Percentiles rank a stretch among this genome's conserved stretches.
Evolutionary conservation across 1,140 invertebrate genomes (phyloP).

Genomic region (Drosophila navojoa): DNA sequence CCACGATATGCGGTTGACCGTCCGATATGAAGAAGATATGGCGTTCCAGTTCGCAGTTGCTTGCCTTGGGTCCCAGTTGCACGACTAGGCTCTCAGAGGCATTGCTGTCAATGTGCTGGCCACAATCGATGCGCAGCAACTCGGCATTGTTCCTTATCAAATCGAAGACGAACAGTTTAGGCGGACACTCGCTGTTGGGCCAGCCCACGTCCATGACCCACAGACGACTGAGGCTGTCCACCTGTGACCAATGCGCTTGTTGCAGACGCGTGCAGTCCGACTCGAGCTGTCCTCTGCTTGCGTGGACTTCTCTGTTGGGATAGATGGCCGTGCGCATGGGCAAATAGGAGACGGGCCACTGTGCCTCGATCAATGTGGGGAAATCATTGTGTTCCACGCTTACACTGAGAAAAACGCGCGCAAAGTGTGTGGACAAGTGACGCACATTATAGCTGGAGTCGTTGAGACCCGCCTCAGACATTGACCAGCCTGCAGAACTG

Average conservation of each 20-base stretch:
- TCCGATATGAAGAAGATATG: constrained; percentile 70
- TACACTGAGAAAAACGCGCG: constrained; percentile 76
- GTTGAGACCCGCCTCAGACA: constrained; percentile 62
- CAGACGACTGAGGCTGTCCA: constrained; percentile 67
- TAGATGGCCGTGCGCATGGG: constrained; percentile 66
- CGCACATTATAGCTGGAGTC: constrained; percentile 74
- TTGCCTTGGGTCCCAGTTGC: constrained; percentile 62
- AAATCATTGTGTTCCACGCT: constrained; percentile 54
- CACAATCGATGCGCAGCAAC: constrained; percentile 71
- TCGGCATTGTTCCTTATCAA: constrained; percentile 71
- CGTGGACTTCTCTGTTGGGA: constrained; percentile 59
- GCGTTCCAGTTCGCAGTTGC: constrained; percentile 61
- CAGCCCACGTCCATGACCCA: constrained; percentile 79
- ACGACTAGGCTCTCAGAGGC: constrained; percentile 51
- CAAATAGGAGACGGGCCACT: constrained; percentile 72
- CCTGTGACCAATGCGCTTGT: constrained; percentile 74
- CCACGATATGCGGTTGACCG: constrained; percentile 50
- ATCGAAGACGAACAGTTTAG: constrained; percentile 77
- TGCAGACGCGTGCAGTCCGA: constrained; percentile 66
- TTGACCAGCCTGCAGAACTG: constrained; percentile 32
- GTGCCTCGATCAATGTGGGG: constrained; percentile 74
- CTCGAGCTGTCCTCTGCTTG: constrained; percentile 36
- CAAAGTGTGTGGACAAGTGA: constrained; percentile 72
- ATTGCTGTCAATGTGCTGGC: constrained; percentile 46
- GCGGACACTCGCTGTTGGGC: constrained; percentile 48